A percentile compares a stretch with the other conserved stretches of the same genome.
Conservation (phyloP, 2,113 vertebrate species). For the Bubo bubo region DNA sequence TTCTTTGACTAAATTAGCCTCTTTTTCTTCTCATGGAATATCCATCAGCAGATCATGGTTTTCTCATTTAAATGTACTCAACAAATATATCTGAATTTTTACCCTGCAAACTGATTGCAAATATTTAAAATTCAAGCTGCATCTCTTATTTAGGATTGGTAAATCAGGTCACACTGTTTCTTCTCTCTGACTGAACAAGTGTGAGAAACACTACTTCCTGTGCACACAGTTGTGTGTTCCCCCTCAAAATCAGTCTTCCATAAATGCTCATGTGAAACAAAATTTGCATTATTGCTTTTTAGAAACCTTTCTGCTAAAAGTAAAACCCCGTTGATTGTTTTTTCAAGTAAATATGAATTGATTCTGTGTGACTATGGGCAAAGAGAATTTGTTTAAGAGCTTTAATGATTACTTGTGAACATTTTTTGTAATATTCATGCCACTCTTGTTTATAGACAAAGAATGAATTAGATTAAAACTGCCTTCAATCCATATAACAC, state of each 20-base stretch:
- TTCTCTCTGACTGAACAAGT: not conserved
- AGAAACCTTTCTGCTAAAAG: not conserved
- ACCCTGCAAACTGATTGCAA: not conserved
- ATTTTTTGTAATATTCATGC: not conserved
- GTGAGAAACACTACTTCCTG: not conserved
- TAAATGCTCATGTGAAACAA: not conserved
- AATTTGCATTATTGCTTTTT: not conserved
- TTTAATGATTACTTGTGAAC: not conserved
- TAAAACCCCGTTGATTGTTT: not conserved
- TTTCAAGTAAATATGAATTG: not conserved
- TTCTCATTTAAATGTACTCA: constrained; percentile 11
- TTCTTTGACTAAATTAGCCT: constrained; percentile 46
- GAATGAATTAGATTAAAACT: not conserved
- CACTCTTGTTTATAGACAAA: not conserved
- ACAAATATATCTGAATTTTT: constrained; percentile 47
- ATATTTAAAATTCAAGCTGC: constrained; percentile 40
- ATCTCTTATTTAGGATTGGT: not conserved
- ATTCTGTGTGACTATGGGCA: not conserved
- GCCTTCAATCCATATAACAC: not conserved
- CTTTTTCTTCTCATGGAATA: constrained; percentile 40
- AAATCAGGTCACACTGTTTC: constrained; percentile 9
- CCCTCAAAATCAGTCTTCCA: not conserved
- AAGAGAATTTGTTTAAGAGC: not conserved
- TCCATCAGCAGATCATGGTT: constrained; percentile 52
- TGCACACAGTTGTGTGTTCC: not conserved